Conservation (phyloP, 1,140 invertebrate genomes). For the Linepithema humile region DNA sequence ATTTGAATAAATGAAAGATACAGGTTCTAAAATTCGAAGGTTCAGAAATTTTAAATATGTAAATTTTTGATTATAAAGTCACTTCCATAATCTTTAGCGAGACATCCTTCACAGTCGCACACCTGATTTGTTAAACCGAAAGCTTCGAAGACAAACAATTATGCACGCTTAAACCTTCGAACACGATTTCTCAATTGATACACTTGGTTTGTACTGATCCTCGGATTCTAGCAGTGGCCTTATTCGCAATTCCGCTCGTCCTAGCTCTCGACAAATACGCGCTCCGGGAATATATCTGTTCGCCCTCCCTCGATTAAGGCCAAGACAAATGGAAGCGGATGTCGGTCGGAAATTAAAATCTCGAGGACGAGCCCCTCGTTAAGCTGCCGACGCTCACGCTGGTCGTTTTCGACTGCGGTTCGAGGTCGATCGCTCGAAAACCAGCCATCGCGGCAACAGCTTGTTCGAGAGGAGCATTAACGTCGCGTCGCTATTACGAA, state of each 20-base stretch:
- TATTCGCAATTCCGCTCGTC: constrained; percentile 38
- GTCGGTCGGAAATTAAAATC: constrained; percentile 72
- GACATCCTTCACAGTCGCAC: not conserved
- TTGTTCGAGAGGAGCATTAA: constrained; percentile 9
- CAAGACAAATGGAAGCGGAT: constrained; percentile 70
- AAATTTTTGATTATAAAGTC: too few relatives aligned
- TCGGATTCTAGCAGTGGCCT: not conserved
- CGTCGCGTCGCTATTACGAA: not conserved
- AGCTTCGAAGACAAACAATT: not conserved
- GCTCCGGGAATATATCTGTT: constrained; percentile 49
- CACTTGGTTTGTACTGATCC: constrained; percentile 14
- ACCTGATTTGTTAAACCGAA: constrained; percentile 9
- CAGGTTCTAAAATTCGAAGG: too few relatives aligned
- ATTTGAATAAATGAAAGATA: too few relatives aligned
- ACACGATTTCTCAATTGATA: constrained; percentile 34
- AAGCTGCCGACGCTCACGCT: constrained; percentile 35
- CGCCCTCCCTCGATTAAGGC: constrained; percentile 62
- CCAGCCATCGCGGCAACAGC: constrained; percentile 16
- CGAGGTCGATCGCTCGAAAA: constrained; percentile 40
- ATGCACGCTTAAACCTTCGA: constrained; percentile 36
- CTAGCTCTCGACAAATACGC: constrained; percentile 47
- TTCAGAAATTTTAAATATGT: too few relatives aligned
- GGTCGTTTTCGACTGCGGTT: constrained; percentile 48
- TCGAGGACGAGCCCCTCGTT: constrained; percentile 67
- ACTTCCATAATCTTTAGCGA: not conserved